These are phyloP conservation scores for Calcarius ornatus DNA, from an alignment of 2,113 vertebrate genomes.

Conservation along the genomic window DNA sequence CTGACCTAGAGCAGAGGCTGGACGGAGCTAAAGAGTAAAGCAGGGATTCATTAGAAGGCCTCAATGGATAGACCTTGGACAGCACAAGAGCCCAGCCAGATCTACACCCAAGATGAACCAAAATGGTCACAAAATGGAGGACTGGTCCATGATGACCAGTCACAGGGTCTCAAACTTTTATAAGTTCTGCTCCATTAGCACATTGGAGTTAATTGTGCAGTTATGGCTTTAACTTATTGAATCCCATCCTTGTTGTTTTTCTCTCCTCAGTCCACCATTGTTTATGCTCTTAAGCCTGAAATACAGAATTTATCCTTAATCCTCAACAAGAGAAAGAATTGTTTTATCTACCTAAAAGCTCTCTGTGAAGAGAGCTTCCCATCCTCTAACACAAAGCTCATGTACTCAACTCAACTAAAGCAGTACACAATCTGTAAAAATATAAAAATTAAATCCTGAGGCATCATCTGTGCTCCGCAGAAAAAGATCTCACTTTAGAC, in stretches of 20 bases:
- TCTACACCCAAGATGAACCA: neutral
- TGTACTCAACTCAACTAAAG: neutral
- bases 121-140: neutral
- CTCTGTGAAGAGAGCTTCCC: neutral
- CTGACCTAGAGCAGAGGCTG: neutral
- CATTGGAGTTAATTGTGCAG: neutral
- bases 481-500: slow-evolving; percentile 17
- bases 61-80: neutral
- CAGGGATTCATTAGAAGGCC: neutral
- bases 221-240: neutral
- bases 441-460: neutral
- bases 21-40: neutral
- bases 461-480: neutral
- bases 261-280: neutral
- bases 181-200: neutral
- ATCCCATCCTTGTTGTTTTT: neutral
- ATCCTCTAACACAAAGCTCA: neutral
- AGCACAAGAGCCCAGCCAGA: neutral
- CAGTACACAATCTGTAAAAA: neutral
- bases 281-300: neutral
- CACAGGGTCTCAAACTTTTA: neutral
- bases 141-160: neutral
- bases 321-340: neutral
- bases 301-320: neutral
- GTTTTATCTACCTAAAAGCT: neutral